These are phyloP conservation scores for Bilobella aurantiaca DNA, from an alignment of 1,140 invertebrate species.

Conservation along the genomic window DNA sequence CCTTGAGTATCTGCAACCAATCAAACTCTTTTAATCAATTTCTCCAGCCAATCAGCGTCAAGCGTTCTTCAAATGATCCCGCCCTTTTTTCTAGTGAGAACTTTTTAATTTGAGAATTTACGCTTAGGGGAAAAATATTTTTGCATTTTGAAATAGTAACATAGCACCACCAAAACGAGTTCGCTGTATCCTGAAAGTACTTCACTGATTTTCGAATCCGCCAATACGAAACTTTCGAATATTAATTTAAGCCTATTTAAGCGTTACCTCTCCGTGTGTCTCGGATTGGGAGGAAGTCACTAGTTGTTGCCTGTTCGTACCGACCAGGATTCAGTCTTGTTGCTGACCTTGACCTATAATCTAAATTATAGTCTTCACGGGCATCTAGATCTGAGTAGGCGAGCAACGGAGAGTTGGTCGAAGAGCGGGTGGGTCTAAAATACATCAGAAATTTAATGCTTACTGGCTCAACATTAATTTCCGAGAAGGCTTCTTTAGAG, in stretches of 20 bases:
- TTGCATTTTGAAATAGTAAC: background rate
- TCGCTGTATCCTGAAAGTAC: too few relatives aligned
- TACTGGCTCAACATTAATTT: too few relatives aligned
- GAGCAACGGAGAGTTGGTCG: conserved; percentile 1
- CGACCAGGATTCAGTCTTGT: conserved; percentile 6
- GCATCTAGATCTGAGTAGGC: conserved; percentile 3
- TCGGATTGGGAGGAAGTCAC: conserved; percentile 2
- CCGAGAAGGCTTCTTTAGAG: too few relatives aligned
- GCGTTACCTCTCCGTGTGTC: background rate
- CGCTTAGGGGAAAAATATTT: too few relatives aligned
- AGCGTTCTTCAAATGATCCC: too few relatives aligned
- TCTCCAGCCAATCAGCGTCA: too few relatives aligned
- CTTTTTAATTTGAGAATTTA: background rate
- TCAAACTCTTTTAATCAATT: too few relatives aligned
- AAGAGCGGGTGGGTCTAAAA: background rate
- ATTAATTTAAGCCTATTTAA: too few relatives aligned
- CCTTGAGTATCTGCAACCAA: background rate
- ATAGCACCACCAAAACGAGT: too few relatives aligned
- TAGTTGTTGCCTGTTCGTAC: background rate
- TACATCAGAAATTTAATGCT: background rate
- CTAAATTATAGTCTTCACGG: conserved; percentile 7
- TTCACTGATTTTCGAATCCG: too few relatives aligned
- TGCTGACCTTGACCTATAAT: conserved; percentile 1
- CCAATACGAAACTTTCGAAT: too few relatives aligned
- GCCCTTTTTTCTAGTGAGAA: too few relatives aligned